phyloP scores from a whole-genome alignment of 2,113 vertebrate genomes.

The Saimiri boliviensis region DNA sequence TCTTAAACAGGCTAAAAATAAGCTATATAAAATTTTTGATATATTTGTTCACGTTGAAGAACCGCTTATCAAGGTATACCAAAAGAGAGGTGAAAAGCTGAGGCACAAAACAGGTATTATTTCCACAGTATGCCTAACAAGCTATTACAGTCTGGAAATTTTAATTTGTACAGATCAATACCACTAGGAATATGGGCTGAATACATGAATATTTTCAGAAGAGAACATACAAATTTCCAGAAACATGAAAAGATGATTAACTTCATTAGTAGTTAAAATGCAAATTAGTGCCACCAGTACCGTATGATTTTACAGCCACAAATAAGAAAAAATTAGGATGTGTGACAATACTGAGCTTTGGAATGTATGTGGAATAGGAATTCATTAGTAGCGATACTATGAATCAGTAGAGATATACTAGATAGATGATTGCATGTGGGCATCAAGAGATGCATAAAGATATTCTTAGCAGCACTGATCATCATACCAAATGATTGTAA shows the following conservation, averaged over 20 bases:
- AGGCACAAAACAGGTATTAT: neutral
- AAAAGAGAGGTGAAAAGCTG: constrained; percentile 7
- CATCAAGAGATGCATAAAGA: neutral
- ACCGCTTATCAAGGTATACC: neutral
- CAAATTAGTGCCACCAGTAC: neutral
- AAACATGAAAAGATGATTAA: neutral
- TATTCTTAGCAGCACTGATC: neutral
- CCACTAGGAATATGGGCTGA: neutral
- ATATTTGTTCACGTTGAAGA: constrained; percentile 13
- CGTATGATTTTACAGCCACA: neutral
- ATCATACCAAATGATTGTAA: neutral
- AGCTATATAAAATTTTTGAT: neutral
- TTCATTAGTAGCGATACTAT: neutral
- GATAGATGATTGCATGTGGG: neutral
- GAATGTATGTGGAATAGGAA: neutral
- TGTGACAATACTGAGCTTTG: neutral
- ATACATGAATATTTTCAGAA: neutral
- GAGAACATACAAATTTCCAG: neutral
- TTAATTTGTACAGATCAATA: neutral
- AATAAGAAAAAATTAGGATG: neutral
- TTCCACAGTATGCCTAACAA: neutral
- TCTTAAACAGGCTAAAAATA: neutral
- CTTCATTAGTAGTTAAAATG: neutral
- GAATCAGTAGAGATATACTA: neutral
- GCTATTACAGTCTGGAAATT: neutral